Percentiles rank a stretch among this genome's conserved stretches.
phyloP scores from a whole-genome alignment of 1,140 invertebrate genomes.

The Drosophila tristis region DNA sequence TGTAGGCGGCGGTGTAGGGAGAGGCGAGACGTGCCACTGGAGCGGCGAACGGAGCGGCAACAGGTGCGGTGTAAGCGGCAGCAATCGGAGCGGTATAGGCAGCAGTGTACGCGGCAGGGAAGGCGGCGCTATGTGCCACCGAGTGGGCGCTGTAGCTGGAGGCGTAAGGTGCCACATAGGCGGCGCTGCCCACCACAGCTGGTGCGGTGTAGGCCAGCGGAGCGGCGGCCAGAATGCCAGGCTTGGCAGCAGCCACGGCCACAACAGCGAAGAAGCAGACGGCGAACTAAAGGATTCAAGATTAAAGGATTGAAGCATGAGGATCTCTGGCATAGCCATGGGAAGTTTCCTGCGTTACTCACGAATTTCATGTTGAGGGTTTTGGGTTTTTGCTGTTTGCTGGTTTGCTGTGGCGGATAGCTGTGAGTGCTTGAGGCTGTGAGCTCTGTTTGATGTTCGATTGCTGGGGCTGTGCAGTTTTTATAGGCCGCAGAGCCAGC shows the following conservation, averaged over 20 bases:
- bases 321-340: not conserved
- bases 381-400: slow-evolving; percentile 33
- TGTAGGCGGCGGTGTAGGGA: slow-evolving; percentile 26
- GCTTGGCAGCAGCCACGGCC: slow-evolving; percentile 71
- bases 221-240: slow-evolving; percentile 63
- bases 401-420: slow-evolving; percentile 25
- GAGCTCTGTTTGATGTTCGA: slow-evolving; percentile 64
- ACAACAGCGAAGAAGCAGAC: slow-evolving; percentile 77
- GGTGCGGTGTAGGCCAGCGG: slow-evolving; percentile 84
- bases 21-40: slow-evolving; percentile 59
- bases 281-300: slow-evolving; percentile 48
- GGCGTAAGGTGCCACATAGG: slow-evolving; percentile 85
- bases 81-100: slow-evolving; percentile 54
- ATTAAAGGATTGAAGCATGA: not conserved
- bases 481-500: slow-evolving; percentile 38
- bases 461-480: slow-evolving; percentile 27
- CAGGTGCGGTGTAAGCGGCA: slow-evolving; percentile 65
- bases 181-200: slow-evolving; percentile 70
- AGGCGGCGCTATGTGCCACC: slow-evolving; percentile 65
- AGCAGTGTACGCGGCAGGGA: slow-evolving; percentile 66
- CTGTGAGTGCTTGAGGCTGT: slow-evolving; percentile 62
- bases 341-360: slow-evolving; percentile 35
- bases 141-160: slow-evolving; percentile 65
- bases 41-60: slow-evolving; percentile 54
- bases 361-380: slow-evolving; percentile 80